Conservation (phyloP, 2,797 vertebrate genomes). For the Enteromius viviparus region DNA sequence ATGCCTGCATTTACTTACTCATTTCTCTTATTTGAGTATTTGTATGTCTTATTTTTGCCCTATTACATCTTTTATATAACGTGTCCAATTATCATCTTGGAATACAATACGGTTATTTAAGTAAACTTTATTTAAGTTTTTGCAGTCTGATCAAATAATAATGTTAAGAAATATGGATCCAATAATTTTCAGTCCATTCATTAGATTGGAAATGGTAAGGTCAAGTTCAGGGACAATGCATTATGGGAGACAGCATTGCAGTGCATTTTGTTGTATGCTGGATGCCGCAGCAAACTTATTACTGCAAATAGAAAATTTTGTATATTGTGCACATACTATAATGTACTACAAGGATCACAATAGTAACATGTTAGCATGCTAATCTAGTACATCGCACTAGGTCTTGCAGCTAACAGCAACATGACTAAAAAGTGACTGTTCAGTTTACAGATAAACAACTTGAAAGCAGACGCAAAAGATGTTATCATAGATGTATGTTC, state of each 20-base stretch:
- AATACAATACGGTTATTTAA: background rate
- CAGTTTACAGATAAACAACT: conserved; percentile 24
- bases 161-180: too few relatives aligned
- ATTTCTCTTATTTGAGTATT: background rate
- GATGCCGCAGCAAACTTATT: background rate
- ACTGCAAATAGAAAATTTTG: background rate
- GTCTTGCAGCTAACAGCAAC: background rate
- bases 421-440: background rate
- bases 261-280: background rate
- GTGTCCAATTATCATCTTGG: too few relatives aligned
- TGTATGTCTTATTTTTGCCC: too few relatives aligned
- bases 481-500: conserved; percentile 12
- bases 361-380: too few relatives aligned
- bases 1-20: background rate
- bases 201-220: background rate
- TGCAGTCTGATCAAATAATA: background rate
- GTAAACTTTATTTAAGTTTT: background rate
- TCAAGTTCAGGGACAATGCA: background rate
- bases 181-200: background rate
- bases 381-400: background rate
- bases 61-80: background rate
- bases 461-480: conserved; percentile 14
- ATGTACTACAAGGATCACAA: background rate
- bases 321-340: background rate
- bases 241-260: background rate